phyloP scores from a whole-genome alignment of 2,888 invertebrate species.

The Caenorhabditis zanzibari region DNA sequence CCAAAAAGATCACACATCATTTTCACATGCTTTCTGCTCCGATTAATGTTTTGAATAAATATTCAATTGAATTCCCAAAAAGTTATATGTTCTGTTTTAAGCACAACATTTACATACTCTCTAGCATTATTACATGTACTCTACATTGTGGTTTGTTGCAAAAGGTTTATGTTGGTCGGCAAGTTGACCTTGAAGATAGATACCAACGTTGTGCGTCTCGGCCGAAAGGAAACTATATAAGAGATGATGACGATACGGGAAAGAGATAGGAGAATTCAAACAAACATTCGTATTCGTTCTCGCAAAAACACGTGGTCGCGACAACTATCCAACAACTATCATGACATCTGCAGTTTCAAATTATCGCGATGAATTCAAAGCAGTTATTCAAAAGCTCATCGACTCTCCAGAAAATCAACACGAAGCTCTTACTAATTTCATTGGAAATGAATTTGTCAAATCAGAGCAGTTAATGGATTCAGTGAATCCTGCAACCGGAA shows the following conservation, averaged over 20 bases:
- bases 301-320: conserved; percentile 31
- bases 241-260: conserved; percentile 22
- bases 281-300: neutral
- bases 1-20: conserved; percentile 45
- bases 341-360: conserved; percentile 15
- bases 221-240: conserved; percentile 27
- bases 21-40: conserved; percentile 40
- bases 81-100: neutral
- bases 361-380: conserved; percentile 41
- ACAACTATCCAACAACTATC: neutral
- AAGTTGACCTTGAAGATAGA: conserved; percentile 50
- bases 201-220: conserved; percentile 16
- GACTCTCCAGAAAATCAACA: conserved; percentile 63
- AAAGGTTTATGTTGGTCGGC: conserved; percentile 13
- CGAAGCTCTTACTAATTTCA: conserved; percentile 72
- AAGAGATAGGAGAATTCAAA: conserved; percentile 35
- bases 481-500: conserved; percentile 73
- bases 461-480: conserved; percentile 69
- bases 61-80: conserved; percentile 15
- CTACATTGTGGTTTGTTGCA: conserved; percentile 30
- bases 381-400: conserved; percentile 59
- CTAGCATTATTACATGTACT: conserved; percentile 3
- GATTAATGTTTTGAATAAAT: conserved; percentile 15
- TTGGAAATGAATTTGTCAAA: conserved; percentile 69
- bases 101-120: conserved; percentile 4